Base-by-base conservation (phyloP, 2,797 vertebrate genomes). In the Limosa lapponica region DNA sequence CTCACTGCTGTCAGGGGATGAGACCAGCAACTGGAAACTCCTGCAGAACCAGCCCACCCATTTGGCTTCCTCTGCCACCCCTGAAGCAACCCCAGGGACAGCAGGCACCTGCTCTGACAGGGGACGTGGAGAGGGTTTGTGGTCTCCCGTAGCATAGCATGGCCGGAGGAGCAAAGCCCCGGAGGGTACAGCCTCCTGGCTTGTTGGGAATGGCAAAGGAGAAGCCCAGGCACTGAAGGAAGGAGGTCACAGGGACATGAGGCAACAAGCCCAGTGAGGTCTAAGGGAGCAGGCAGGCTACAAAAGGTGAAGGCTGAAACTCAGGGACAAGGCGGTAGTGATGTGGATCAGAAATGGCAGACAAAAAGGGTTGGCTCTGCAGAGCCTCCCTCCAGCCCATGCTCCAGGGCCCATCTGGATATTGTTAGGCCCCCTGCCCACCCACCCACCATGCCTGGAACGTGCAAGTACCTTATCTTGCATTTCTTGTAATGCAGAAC, bases 361-460 rank as follows among this genome's bases (percentile, higher is more conserved):
- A 87, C 3, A 9, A 79, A 72, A 90, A 87, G 39, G 58, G 66
- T 32, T 0, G 2, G 71, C 54, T 57, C 49, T 51, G 67, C 88
- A 67, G 41, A 87, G 72, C 48, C 44, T 75, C 64, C 55, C 51
- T 91, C 62, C 65, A 70, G 77, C 32, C 67, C 2, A 2, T 87
- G 81, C 71, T 94, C n/a, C 3, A 1, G 52, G 55, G 74, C 87
- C 93, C 95, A 97, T 97, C 96, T 97, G 96, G 96, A 96, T 93
- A 80, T 89, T 94, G 96, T 97, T 97, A 97, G 93, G 93, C 64
- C 86, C 80, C 82, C 75, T 94, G 95, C 87, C 91, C 93, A 92
- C 95, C 93, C 94, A 95, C 91, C 95, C 91, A 94, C 94, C 93
- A 95, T 61, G 95, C 77, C 94, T 96, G 96, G 95, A 96, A 96